phyloP scores from a whole-genome alignment of 2,113 vertebrate genomes.

The Climacteris rufus region DNA sequence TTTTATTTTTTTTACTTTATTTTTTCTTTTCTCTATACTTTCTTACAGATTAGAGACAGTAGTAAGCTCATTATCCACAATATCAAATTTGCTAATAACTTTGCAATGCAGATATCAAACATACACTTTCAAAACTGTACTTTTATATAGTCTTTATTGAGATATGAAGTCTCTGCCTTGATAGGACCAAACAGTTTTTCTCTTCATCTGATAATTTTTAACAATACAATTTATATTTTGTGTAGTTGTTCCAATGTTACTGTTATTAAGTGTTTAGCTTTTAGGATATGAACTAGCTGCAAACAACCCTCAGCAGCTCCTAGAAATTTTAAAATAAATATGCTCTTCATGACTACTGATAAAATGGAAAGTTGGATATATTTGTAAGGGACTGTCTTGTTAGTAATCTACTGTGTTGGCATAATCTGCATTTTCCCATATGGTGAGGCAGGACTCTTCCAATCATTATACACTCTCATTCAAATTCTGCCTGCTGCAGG shows the following conservation, averaged over 20 bases:
- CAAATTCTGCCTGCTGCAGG: conserved; percentile 76
- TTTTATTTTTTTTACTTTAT: no score
- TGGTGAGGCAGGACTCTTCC: conserved; percentile 70
- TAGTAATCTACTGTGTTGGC: conserved; percentile 67
- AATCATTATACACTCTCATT: conserved; percentile 71
- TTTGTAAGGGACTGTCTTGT: conserved; percentile 24
- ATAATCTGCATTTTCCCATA: conserved; percentile 69
- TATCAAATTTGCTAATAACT: neutral
- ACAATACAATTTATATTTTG: neutral
- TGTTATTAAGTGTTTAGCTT: neutral
- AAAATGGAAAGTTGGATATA: conserved; percentile 11
- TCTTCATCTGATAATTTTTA: neutral
- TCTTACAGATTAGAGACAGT: neutral
- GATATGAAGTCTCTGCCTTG: neutral
- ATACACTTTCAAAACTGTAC: neutral
- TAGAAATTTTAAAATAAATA: conserved; percentile 18
- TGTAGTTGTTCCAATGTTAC: neutral
- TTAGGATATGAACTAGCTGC: neutral
- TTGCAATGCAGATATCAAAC: neutral
- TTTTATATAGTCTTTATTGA: neutral
- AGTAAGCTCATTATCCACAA: neutral
- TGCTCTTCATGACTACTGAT: neutral
- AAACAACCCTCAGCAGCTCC: neutral
- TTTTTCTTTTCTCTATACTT: neutral
- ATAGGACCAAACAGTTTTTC: neutral